A percentile compares a stretch with the other conserved stretches of the same genome.
These are phyloP conservation scores for Cactoblastis cactorum DNA, from an alignment of 2,888 invertebrate genomes.

Conservation along the genomic window DNA sequence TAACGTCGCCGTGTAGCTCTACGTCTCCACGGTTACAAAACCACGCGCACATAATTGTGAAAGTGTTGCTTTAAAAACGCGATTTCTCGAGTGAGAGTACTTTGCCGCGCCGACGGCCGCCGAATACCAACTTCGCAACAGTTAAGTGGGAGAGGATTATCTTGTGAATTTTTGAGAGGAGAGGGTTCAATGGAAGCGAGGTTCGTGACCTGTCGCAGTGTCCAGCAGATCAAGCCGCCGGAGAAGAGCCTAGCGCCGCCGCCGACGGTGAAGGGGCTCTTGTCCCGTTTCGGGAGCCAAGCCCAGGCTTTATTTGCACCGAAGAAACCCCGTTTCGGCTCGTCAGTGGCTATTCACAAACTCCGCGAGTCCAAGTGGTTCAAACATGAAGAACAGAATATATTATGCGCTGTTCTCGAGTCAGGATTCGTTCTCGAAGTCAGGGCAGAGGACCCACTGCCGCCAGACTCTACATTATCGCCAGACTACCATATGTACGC, in stretches of 20 bases:
- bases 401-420: conserved; percentile 85
- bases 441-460: conserved; percentile 70
- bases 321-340: conserved; percentile 78
- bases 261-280: conserved; percentile 73
- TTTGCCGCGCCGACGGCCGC: conserved; percentile 39
- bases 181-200: conserved; percentile 79
- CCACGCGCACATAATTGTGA: conserved; percentile 73
- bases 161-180: conserved; percentile 55
- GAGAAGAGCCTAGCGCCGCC: conserved; percentile 74
- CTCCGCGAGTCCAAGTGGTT: conserved; percentile 88
- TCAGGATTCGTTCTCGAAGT: conserved; percentile 86
- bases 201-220: conserved; percentile 78
- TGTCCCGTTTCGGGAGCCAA: conserved; percentile 77
- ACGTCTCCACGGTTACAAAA: conserved; percentile 40
- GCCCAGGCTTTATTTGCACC: conserved; percentile 76
- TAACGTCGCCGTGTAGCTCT: conserved; percentile 55
- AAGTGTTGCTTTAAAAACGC: conserved; percentile 65
- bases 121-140: conserved; percentile 32
- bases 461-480: conserved; percentile 64
- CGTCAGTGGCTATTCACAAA: conserved; percentile 85
- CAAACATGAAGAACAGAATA: conserved; percentile 83
- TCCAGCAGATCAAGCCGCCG: conserved; percentile 77
- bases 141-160: conserved; percentile 57
- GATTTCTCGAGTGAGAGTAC: conserved; percentile 72
- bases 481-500: conserved; percentile 82